Evolutionary conservation across 2,797 vertebrate species (phyloP).

Genomic region (Spheniscus humboldti): DNA sequence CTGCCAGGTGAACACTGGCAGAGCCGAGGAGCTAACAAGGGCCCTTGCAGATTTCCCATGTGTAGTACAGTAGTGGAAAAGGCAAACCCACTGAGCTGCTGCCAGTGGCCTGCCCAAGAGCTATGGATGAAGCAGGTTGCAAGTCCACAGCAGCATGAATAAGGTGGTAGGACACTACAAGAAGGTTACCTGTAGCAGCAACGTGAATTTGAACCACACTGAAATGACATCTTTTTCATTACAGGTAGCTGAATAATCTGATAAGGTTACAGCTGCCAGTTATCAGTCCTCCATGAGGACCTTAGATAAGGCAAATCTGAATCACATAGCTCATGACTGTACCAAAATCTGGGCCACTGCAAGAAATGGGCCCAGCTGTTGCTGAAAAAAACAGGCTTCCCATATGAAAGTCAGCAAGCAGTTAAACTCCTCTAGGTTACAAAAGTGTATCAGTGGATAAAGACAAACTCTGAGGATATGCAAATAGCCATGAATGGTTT

Average conservation of each 20-base stretch:
- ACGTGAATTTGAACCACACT: neutral
- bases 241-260: neutral
- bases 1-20: neutral
- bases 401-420: neutral
- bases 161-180: neutral
- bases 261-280: neutral
- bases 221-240: neutral
- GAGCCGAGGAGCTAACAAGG: neutral
- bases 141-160: neutral
- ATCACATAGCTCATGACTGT: neutral
- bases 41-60: neutral
- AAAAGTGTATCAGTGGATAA: neutral
- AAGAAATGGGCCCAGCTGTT: neutral
- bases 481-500: neutral
- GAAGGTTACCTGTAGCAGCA: neutral
- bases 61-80: neutral
- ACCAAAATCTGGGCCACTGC: neutral
- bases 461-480: neutral
- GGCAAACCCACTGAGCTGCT: neutral
- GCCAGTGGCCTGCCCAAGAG: fast-evolving
- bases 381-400: neutral
- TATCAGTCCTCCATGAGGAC: neutral
- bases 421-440: neutral
- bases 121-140: neutral
- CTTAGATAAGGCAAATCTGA: neutral